A percentile compares a stretch with the other conserved stretches of the same genome.
Evolutionary conservation across 2,113 vertebrate species (phyloP).

Genomic region (Antigone vipio): DNA sequence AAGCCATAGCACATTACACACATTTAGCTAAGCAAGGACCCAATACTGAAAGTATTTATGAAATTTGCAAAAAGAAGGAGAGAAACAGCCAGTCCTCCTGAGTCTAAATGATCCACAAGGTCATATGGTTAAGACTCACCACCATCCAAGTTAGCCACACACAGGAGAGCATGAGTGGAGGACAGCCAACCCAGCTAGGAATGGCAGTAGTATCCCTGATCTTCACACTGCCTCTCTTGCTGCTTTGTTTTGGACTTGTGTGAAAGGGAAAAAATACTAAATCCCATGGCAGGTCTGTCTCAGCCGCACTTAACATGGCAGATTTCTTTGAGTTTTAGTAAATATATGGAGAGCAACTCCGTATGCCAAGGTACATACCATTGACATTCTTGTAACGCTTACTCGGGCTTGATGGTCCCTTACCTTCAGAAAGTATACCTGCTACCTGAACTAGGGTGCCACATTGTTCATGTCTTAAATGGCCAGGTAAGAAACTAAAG

Average conservation of each 20-base stretch:
- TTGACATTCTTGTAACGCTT: neutral
- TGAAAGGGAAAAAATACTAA: neutral
- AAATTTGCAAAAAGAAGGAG: neutral
- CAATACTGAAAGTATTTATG: neutral
- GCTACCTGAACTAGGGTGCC: neutral
- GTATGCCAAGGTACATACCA: neutral
- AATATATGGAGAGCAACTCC: neutral
- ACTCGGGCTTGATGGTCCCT: neutral
- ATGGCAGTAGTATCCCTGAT: neutral
- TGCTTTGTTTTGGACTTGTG: neutral
- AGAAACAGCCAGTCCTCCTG: neutral
- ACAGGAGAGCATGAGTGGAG: neutral
- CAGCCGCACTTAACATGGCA: neutral
- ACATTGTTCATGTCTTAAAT: neutral
- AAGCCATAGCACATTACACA: neutral
- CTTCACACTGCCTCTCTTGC: neutral
- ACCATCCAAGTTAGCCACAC: neutral
- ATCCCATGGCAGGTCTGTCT: neutral
- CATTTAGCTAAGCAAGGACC: neutral
- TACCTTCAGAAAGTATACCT: neutral
- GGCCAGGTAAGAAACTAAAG: neutral
- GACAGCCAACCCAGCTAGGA: neutral
- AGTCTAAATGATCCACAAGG: neutral
- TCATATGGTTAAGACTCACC: neutral
- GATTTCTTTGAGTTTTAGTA: neutral